These are phyloP conservation scores for Siniperca chuatsi DNA, from an alignment of 2,113 vertebrate species.

Conservation along the genomic window DNA sequence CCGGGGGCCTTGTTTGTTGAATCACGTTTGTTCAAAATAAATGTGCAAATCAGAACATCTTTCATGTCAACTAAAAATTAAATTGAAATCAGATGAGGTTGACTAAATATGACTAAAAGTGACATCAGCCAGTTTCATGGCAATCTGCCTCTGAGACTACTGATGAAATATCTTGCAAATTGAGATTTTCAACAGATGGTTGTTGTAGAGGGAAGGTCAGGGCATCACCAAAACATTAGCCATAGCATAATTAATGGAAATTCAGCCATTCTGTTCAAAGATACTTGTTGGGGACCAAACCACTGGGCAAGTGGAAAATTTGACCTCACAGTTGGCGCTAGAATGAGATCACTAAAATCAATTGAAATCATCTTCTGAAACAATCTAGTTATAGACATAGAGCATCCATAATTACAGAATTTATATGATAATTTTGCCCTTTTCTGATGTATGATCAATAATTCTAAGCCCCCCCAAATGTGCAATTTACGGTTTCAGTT, in stretches of 20 bases:
- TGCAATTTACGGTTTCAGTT: neutral
- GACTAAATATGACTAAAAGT: neutral
- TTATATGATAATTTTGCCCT: neutral
- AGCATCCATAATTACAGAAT: neutral
- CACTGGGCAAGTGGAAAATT: neutral
- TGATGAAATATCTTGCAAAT: neutral
- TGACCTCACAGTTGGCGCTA: no score
- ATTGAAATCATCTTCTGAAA: neutral
- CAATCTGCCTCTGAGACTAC: neutral
- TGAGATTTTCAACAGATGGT: neutral
- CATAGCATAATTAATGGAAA: neutral
- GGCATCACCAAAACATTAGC: no score
- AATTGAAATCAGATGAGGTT: no score
- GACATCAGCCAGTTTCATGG: no score
- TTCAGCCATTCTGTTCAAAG: neutral
- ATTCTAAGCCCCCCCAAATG: neutral
- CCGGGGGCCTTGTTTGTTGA: no score
- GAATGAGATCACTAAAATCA: no score
- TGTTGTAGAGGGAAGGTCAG: neutral
- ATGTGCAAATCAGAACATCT: no score
- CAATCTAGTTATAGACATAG: neutral
- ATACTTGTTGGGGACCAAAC: neutral
- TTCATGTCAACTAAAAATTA: no score
- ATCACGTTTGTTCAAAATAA: no score
- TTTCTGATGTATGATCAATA: neutral